A percentile compares a stretch with the other conserved stretches of the same genome.
phyloP scores from a whole-genome alignment of 2,888 invertebrate species.

The Blomia tropicalis region DNA sequence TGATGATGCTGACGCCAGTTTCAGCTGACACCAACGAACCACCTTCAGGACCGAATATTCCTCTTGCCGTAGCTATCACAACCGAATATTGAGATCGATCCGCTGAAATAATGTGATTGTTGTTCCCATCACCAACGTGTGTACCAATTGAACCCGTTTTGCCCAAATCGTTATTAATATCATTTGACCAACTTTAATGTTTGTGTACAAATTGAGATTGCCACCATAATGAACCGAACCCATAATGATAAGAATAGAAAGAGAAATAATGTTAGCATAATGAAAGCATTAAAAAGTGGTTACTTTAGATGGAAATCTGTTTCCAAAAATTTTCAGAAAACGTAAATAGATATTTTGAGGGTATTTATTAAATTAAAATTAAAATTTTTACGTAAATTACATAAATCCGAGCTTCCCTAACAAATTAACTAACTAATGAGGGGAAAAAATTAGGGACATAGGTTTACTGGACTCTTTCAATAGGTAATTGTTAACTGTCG shows the following conservation, averaged over 20 bases:
- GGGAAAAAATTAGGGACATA: no score
- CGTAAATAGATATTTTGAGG: background rate
- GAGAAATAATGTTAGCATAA: background rate
- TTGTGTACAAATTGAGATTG: background rate
- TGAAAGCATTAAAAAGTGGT: background rate
- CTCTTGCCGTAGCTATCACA: constrained; percentile 36
- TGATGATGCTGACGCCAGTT: constrained; percentile 74
- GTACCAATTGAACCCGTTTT: background rate
- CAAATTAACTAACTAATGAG: no score
- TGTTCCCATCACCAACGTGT: background rate
- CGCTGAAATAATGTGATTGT: no score
- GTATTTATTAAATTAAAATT: background rate
- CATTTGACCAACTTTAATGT: background rate
- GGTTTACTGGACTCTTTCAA: no score
- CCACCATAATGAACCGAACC: background rate
- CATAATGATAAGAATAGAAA: background rate
- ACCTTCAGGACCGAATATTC: constrained; percentile 56
- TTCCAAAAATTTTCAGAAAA: background rate
- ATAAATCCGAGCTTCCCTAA: background rate
- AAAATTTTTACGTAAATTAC: background rate
- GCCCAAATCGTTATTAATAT: background rate
- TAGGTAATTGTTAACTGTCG: no score
- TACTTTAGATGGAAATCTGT: background rate
- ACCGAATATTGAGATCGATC: constrained; percentile 28
- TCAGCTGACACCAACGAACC: constrained; percentile 67